Conservation (phyloP, 2,888 invertebrate genomes). For the Drosophila putrida region DNA sequence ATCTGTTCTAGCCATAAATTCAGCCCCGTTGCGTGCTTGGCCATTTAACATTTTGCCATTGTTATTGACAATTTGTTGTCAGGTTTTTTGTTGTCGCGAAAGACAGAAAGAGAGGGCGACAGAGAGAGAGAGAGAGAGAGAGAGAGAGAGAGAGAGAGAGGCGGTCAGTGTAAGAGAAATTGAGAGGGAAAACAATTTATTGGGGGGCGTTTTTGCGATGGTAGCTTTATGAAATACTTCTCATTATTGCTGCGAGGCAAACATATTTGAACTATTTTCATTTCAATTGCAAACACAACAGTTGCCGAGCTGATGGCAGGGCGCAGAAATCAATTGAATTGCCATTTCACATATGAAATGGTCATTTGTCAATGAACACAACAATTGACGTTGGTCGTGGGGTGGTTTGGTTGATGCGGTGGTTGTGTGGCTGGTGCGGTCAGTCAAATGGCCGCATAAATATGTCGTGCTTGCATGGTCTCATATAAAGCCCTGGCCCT, state of each 20-base stretch:
- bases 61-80: constrained; percentile 79
- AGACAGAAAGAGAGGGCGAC: neutral
- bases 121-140: constrained; percentile 26
- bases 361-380: constrained; percentile 79
- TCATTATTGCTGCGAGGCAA: constrained; percentile 66
- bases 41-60: constrained; percentile 71
- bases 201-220: constrained; percentile 28
- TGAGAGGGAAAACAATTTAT: constrained; percentile 56
- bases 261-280: constrained; percentile 79
- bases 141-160: constrained; percentile 5
- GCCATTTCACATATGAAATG: constrained; percentile 81
- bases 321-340: constrained; percentile 78
- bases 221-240: constrained; percentile 75
- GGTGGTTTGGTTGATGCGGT: constrained; percentile 11
- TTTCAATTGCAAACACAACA: constrained; percentile 76
- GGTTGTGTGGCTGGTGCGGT: constrained; percentile 59
- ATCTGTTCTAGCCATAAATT: constrained; percentile 74
- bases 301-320: constrained; percentile 30
- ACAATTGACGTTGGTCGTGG: constrained; percentile 41
- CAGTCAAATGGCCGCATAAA: constrained; percentile 80
- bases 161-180: neutral
- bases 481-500: constrained; percentile 24
- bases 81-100: constrained; percentile 37
- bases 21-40: constrained; percentile 40
- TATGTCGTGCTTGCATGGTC: constrained; percentile 60